Evolutionary conservation across 2,888 invertebrate species (phyloP), one percentile per base, ranked within the genome.

Genomic region (Drosophila tripunctata): DNA sequence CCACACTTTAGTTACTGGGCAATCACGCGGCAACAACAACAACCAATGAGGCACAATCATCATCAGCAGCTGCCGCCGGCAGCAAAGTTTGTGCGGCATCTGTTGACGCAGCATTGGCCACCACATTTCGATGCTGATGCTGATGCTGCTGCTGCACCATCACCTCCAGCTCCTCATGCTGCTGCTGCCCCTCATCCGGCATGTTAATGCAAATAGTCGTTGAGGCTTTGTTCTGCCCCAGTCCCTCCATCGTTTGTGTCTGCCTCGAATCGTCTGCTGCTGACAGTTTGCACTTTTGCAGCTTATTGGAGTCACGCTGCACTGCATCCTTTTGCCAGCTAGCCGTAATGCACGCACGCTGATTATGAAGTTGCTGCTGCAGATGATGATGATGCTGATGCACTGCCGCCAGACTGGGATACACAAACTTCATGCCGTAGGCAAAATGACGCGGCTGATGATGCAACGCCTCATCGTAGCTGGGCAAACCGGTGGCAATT

Each of bases 401-500:
- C 67, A 89, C 90, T 50, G 90, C 89, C 55, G 90, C 87, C 67
- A 90, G 82, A n/a, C 84, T 81, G 48, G 90, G 90, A 79, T 89
- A 90, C 58, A 90, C 74, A 75, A 89, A 90, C 75, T 90, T 91
- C 90, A 90, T 89, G 78, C 90, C 90, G 67, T 87, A 91, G 73
- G 88, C 83, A 64, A 89, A 89, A 57, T 88, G 89, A 48, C 88
- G 87, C 92, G 90, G 88, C 78, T 90, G 89, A 88, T 93, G 93
- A 88, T 93, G 92, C 78, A 94, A 87, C 10, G 94, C 94, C 88
- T 94, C 94, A 65, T 93, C 93, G 90, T 94, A 94, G 66, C 92
- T 93, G 31, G 94, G 94, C 60, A 94, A 87, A 7, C 94, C 94
- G 22, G 94, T 94, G 77, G 93, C 94, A 68, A 94, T 92, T 38